These are phyloP conservation scores for Ecliptopera silaceata DNA, from an alignment of 2,888 invertebrate species.

Conservation along the genomic window DNA sequence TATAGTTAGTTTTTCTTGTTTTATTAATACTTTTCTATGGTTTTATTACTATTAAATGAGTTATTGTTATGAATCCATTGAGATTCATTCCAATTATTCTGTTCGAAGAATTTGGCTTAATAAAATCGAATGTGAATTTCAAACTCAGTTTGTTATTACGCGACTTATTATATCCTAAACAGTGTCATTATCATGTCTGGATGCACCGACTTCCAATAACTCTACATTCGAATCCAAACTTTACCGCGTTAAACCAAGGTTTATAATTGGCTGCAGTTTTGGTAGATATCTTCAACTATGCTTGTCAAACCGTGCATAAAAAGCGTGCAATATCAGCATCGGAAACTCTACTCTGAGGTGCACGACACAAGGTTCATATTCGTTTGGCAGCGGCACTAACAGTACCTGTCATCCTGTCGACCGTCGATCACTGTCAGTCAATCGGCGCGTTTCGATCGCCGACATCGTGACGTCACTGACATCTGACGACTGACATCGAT, in stretches of 20 bases:
- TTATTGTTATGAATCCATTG: background rate
- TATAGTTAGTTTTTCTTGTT: no score
- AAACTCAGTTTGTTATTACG: constrained; percentile 62
- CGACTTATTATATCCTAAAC: constrained; percentile 79
- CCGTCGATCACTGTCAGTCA: constrained; percentile 77
- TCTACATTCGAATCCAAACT: constrained; percentile 21
- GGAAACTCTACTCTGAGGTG: constrained; percentile 13
- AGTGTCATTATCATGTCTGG: constrained; percentile 77
- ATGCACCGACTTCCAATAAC: constrained; percentile 46
- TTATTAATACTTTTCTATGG: no score
- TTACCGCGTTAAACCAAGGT: constrained; percentile 22
- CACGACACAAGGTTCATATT: constrained; percentile 15
- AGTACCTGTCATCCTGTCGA: constrained; percentile 52
- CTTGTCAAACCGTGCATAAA: constrained; percentile 37
- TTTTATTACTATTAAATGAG: background rate
- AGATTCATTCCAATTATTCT: constrained; percentile 28
- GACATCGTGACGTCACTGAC: constrained; percentile 60
- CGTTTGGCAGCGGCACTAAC: constrained; percentile 25
- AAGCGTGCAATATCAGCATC: constrained; percentile 13
- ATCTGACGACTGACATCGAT: constrained; percentile 68
- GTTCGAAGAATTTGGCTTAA: constrained; percentile 42
- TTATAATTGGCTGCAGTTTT: constrained; percentile 21
- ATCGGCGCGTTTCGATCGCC: constrained; percentile 48
- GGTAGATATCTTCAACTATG: constrained; percentile 37
- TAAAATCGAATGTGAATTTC: constrained; percentile 50